phyloP scores from a whole-genome alignment of 1,140 invertebrate species.

The Rhopalosiphum padi region DNA sequence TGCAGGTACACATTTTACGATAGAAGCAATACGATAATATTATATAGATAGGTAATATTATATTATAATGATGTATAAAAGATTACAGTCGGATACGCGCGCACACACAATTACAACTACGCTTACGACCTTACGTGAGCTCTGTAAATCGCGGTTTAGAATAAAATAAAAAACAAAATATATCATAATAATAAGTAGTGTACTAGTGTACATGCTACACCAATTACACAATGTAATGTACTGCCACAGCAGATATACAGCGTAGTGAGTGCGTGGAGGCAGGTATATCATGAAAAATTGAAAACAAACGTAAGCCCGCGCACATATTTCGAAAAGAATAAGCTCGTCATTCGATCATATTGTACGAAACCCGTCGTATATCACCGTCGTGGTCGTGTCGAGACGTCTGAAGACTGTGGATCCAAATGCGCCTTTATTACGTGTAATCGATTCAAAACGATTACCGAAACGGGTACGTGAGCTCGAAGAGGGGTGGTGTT shows the following conservation, averaged over 20 bases:
- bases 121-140: not conserved
- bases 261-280: not conserved
- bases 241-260: not conserved
- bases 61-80: not conserved
- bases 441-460: conserved; percentile 1
- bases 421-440: not conserved
- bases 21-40: not conserved
- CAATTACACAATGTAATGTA: not conserved
- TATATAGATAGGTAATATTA: not conserved
- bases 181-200: not conserved
- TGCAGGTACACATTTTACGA: not conserved
- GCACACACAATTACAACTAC: not conserved
- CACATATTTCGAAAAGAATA: not conserved
- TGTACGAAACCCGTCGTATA: not conserved
- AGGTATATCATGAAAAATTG: not conserved
- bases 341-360: not conserved
- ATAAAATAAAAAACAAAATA: not conserved
- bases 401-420: not conserved
- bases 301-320: not conserved
- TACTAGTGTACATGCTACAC: not conserved
- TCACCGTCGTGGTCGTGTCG: not conserved
- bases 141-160: not conserved
- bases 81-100: not conserved
- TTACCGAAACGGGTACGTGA: conserved; percentile 2
- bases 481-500: not conserved